Evolutionary conservation across 30 jellyfish, hydroid and myxozoan species (phyloP), one percentile per base, ranked within the genome.

Genomic region (Hydra vulgaris): DNA sequence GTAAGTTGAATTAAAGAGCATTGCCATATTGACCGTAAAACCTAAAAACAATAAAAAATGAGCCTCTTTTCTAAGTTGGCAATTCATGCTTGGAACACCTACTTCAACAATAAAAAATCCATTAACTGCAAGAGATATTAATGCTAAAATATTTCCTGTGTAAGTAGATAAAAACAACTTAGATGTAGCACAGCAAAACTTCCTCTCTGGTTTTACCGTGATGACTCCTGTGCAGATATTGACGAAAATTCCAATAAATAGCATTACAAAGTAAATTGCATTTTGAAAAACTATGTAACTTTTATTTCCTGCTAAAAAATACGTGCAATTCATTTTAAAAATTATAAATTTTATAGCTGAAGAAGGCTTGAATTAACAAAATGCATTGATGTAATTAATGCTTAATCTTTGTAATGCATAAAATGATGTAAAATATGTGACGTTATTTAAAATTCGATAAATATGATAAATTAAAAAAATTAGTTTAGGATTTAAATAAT

Each of bases 31-130:
- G 77, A 78, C 54, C 3, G 85, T 20, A 25, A 78, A 27, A 0
- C 85, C 85, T 15, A 78, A 7, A 25, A 40, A 78, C 77, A 78
- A 27, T 53, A 78, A 78, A 61, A 78, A 78, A 74, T 15, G 26
- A 18, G 54, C 17, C 40, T 78, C 85, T 16, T 25, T 25, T 24
- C 54, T 18, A 3, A 17, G 77, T 61, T 78, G 85, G n/a, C 85
- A 78, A 4, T 22, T 0, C 0, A 78, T 0, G 20, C 17, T 0
- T 78, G 77, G 85, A 16, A 78, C 26, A 26, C 85, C 85, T 18
- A 17, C 0, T 23, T 54, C 67, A 23, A 74, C 17, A 18, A 17
- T 17, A 0, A 15, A 22, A 17, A 78, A 3, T 22, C 68, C 85
- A 40, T 78, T 78, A 0, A 78, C 27, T 18, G 68, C 25, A 25